Conservation (phyloP, 2,888 invertebrate genomes). For the Rotaria sp. region DNA sequence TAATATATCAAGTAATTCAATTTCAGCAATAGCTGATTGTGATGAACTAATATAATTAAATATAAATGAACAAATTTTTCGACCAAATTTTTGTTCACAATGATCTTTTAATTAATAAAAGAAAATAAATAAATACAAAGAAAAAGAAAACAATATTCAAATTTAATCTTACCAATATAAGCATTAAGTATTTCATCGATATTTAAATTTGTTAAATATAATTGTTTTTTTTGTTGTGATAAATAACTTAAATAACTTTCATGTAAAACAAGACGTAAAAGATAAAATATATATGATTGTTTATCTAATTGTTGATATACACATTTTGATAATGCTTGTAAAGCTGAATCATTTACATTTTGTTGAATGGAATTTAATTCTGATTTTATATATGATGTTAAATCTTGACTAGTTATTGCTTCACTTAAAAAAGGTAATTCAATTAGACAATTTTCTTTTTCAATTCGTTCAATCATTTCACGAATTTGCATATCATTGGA, state of each 20-base stretch:
- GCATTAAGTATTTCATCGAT: constrained; percentile 11
- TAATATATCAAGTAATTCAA: constrained; percentile 44
- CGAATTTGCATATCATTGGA: neutral
- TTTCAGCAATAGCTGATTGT: constrained; percentile 43
- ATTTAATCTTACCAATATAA: constrained; percentile 4
- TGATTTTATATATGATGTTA: neutral
- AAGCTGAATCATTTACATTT: neutral
- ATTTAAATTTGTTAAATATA: neutral
- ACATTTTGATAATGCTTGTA: neutral
- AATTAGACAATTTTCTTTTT: neutral
- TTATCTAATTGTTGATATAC: neutral
- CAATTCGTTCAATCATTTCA: neutral
- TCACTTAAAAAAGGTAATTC: neutral
- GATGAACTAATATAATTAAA: constrained; percentile 41
- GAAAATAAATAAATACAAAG: too few species aligned
- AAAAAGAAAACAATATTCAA: too few species aligned
- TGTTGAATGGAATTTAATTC: neutral
- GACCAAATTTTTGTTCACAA: constrained; percentile 34
- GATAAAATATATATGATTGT: neutral
- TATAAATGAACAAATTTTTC: constrained; percentile 33
- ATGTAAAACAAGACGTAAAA: neutral
- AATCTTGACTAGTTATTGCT: neutral
- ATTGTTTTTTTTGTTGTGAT: neutral
- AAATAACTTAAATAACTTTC: neutral
- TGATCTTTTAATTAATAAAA: neutral